Evolutionary conservation across 2,113 vertebrate genomes (phyloP), one percentile per base, ranked within the genome.

Genomic region (Pleuronectes platessa): DNA sequence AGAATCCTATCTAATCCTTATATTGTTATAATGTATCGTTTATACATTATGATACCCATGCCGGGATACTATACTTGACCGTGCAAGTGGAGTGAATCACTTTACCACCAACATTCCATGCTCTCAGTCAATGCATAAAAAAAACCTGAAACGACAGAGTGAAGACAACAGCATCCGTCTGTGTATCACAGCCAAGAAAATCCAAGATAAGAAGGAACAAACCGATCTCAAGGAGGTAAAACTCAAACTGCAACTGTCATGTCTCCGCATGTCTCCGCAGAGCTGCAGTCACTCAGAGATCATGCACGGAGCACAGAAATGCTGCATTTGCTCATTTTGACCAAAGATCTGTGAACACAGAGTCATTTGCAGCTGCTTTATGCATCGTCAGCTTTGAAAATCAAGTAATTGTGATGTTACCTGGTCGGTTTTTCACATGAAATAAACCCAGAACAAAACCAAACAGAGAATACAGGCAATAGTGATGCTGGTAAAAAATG

Each of bases 311-410:
- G 59, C 69, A 62, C 21, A 42, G 51, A 73, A 49, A 68, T 11
- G 61, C 45, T 72, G 51, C 64, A n/a, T 76, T 71, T 54, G 37
- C 45, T 66, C 59, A n/a, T 20, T 75, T 62, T 49, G 63, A 37
- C 26, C 4, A 17, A 11, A 66, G 53, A 15, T 67, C 24, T 8
- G 11, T 17, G n/a, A 37, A 54, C 71, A 69, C 56, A 55, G 6
- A 12, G 70, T n/a, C n/a, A 20, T 42, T 67, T 24, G 66, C 27
- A 12, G 58, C 24, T 54, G 12, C 23, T 27, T 40, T 47, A 15
- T 55, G 56, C 56, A 54, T 18, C 55, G 23, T 66, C 18, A 73
- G 26, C 71, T 62, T 67, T 53, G 63, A 61, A 27, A 31, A 31
- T 31, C 5, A 31, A 62, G 35, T 3, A 3, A 20, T 12, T 5